Base-by-base conservation (phyloP, 2,113 vertebrate genomes). In the human region DNA sequence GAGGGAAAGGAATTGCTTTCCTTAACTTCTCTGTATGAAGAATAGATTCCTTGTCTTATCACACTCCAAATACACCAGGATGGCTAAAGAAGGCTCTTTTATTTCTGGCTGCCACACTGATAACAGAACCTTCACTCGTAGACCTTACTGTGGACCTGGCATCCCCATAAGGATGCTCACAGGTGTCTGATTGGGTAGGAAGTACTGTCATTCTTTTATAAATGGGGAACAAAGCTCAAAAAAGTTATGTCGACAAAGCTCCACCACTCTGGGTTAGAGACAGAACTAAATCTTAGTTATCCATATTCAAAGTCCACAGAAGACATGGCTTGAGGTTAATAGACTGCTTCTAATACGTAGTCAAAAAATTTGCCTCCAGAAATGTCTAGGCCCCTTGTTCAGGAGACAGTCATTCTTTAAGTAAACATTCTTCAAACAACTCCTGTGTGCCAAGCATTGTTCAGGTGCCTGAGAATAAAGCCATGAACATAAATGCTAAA, bases 171-270 rank as follows among this genome's bases (percentile, higher is more conserved):
- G 23, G 78, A 78, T 35, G 2, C 14, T 40, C 17, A 25, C 2
- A 61, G 7, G 32, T 45, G 73, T 70, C 38, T 72, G 84, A 27
- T 32, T 32, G 52, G 70, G 92, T 45, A 20, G 81, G 57, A 90
- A 95, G 80, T 70, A 25, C 30, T 38, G 17, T 38, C 84, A 52
- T 92, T 92, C 18, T 96, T 96, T 96, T 93, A 52, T 30, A 86
- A 45, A 70, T 92, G 96, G 93, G 22, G 40, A 55, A 17, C 43
- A 45, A 59, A 85, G 80, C 85, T 88, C 45, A 70, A 32, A 72
- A 38, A 82, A 16, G 8, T 55, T 25, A 70, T 89, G 30, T 95
- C 97, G 81, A 32, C 48, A 30, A 84, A 97, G 59, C 3, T 86
- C 0, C 86, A 3, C 0, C 84, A 3, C 27, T 85, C 25, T 86